phyloP scores from a whole-genome alignment of 1,140 invertebrate species.

The Zaprionus africanus region DNA sequence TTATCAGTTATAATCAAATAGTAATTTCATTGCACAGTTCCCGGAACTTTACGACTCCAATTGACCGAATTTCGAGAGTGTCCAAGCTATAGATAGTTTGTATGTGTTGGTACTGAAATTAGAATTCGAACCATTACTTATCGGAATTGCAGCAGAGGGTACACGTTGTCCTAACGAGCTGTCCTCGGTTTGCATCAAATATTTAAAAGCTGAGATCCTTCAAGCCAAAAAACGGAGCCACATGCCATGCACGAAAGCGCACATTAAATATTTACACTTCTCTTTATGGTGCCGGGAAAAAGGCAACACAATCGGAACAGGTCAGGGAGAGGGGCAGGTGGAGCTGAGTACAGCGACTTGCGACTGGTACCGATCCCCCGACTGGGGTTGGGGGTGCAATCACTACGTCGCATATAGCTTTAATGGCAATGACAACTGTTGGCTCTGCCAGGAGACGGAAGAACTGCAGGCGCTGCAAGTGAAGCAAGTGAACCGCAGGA shows the following conservation, averaged over 20 bases:
- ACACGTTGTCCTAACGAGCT: background rate
- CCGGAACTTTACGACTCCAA: background rate
- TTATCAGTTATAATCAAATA: background rate
- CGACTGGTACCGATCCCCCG: slow-evolving; percentile 36
- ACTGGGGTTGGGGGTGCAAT: slow-evolving; percentile 55
- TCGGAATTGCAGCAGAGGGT: slow-evolving; percentile 4
- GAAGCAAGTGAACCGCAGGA: slow-evolving; percentile 79
- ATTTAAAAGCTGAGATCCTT: slow-evolving; percentile 25
- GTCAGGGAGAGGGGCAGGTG: no score
- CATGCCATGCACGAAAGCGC: slow-evolving; percentile 79
- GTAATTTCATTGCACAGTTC: background rate
- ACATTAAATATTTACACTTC: slow-evolving; percentile 84
- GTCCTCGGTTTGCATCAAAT: slow-evolving; percentile 9
- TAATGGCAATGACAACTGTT: slow-evolving; percentile 83
- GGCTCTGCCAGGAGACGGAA: slow-evolving; percentile 53
- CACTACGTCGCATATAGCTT: slow-evolving; percentile 77
- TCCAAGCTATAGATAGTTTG: background rate
- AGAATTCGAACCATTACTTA: slow-evolving; percentile 7
- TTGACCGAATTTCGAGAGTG: background rate
- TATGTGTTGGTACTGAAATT: background rate
- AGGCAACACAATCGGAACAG: background rate
- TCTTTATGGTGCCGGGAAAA: slow-evolving; percentile 71
- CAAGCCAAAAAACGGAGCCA: slow-evolving; percentile 37
- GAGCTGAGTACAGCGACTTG: background rate
- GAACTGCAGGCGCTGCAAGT: slow-evolving; percentile 60